Conservation (phyloP, 2,113 vertebrate genomes). For the Pterophyllum scalare region DNA sequence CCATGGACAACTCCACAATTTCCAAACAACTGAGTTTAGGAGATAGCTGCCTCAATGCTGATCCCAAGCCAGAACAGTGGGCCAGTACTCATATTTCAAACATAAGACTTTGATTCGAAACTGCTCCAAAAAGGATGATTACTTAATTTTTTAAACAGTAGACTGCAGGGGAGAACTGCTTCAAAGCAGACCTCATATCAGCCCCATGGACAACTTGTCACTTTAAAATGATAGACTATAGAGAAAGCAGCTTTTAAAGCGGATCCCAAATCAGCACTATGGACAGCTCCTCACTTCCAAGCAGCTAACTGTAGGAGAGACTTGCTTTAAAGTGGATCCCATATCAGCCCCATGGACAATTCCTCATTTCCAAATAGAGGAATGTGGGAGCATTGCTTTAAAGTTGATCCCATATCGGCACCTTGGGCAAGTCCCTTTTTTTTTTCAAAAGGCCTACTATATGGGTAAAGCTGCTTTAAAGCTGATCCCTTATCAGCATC, state of each 20-base stretch:
- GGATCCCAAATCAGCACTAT: slow-evolving; percentile 14
- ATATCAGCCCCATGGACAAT: slow-evolving; percentile 30
- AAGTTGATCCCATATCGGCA: slow-evolving; percentile 35
- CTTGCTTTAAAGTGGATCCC: not conserved
- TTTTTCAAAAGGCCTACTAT: slow-evolving; percentile 9
- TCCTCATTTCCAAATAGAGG: slow-evolving; percentile 9
- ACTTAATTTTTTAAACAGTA: slow-evolving; percentile 11
- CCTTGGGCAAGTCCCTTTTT: slow-evolving; percentile 10
- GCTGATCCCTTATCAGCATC: slow-evolving; percentile 24
- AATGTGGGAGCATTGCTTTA: slow-evolving; percentile 12
- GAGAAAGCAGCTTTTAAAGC: not conserved
- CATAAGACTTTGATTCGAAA: not conserved
- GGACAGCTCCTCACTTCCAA: slow-evolving; percentile 1
- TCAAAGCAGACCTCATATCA: slow-evolving; percentile 30
- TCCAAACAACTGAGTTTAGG: not conserved
- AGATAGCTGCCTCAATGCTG: not conserved
- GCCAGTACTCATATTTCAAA: not conserved
- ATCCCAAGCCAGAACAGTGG: not conserved
- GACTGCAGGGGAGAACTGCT: not conserved
- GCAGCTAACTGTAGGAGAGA: not conserved
- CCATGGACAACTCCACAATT: not conserved
- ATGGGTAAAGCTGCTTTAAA: slow-evolving; percentile 30
- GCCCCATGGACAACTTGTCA: not conserved
- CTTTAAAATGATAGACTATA: not conserved
- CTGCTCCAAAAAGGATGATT: not conserved